These are phyloP conservation scores for Amblyornis subalaris DNA, from an alignment of 2,113 vertebrate species.

Conservation along the genomic window DNA sequence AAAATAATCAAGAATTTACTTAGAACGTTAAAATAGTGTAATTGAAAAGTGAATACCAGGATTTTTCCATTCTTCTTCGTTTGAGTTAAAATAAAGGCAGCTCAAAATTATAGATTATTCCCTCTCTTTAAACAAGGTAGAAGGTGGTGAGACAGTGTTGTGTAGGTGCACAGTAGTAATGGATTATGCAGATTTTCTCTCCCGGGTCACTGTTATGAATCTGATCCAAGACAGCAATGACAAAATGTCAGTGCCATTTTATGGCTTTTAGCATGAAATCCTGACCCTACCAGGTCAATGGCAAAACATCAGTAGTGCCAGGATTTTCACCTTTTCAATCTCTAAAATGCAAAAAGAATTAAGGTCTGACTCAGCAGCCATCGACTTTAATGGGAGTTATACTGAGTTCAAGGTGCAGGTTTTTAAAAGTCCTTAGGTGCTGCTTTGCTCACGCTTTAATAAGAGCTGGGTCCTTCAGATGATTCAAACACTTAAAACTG, in stretches of 20 bases:
- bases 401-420: neutral
- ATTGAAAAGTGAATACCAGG: neutral
- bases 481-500: neutral
- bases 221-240: constrained; percentile 9
- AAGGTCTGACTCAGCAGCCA: constrained; percentile 29
- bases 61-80: neutral
- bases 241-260: neutral
- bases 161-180: neutral
- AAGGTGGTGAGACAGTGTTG: neutral
- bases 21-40: neutral
- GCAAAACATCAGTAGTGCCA: neutral
- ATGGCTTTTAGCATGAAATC: constrained; percentile 24
- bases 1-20: constrained; percentile 53
- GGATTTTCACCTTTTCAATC: constrained; percentile 37
- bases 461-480: neutral
- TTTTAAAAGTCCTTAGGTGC: constrained; percentile 1
- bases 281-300: constrained; percentile 2
- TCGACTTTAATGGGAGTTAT: neutral
- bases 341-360: neutral
- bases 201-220: constrained; percentile 29
- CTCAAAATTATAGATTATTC: neutral
- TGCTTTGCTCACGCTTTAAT: neutral
- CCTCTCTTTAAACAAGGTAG: neutral
- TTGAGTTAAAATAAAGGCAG: constrained; percentile 19
- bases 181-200: constrained; percentile 23